These are phyloP conservation scores for Hyppa rectilinea DNA, from an alignment of 2,888 invertebrate genomes.

Conservation along the genomic window DNA sequence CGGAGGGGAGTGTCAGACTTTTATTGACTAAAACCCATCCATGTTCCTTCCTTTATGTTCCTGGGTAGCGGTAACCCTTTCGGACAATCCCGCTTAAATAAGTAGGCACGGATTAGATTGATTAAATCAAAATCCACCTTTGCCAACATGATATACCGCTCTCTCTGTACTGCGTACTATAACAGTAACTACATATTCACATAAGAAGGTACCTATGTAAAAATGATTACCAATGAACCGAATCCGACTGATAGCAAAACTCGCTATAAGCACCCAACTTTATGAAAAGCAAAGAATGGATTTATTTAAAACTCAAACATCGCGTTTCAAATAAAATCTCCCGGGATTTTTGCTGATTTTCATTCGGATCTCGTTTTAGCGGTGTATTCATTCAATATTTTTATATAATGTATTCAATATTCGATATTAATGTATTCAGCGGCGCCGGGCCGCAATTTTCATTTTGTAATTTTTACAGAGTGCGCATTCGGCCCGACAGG, in stretches of 20 bases:
- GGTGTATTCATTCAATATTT: conserved; percentile 86
- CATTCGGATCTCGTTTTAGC: conserved; percentile 81
- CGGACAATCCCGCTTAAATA: too few relatives aligned
- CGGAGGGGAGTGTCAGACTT: too few relatives aligned
- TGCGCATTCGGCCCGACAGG: conserved; percentile 78
- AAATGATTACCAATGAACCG: conserved; percentile 27
- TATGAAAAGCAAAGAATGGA: conserved; percentile 66
- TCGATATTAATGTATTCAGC: conserved; percentile 90
- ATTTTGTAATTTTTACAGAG: conserved; percentile 91
- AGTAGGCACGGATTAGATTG: too few relatives aligned
- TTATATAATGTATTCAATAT: conserved; percentile 90
- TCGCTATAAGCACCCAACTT: conserved; percentile 8
- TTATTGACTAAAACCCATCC: too few relatives aligned
- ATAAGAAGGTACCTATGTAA: background rate
- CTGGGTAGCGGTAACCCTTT: too few relatives aligned
- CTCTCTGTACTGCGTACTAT: too few relatives aligned
- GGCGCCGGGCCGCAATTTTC: conserved; percentile 89
- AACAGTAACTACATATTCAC: background rate
- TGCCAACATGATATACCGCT: background rate
- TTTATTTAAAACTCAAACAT: conserved; percentile 75
- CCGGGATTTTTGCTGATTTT: conserved; percentile 80
- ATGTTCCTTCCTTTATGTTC: too few relatives aligned
- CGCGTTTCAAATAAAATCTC: conserved; percentile 82
- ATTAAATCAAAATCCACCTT: background rate
- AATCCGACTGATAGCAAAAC: conserved; percentile 18